These are phyloP conservation scores for Corella eumyota DNA, from an alignment of 23 tunicate species.

Conservation along the genomic window DNA sequence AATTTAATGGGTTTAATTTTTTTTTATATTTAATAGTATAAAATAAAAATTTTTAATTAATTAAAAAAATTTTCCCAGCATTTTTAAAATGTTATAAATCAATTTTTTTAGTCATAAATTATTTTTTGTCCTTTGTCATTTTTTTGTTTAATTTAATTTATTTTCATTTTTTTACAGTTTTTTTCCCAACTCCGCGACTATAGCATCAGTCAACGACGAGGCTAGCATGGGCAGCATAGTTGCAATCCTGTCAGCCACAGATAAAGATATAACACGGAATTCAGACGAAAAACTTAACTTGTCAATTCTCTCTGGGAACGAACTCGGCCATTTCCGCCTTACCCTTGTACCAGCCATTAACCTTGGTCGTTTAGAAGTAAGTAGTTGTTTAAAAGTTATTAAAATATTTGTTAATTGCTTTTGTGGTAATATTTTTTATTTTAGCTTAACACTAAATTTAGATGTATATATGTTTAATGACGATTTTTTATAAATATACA, in stretches of 20 bases:
- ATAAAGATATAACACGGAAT: conserved; percentile 20
- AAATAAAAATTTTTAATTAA: too few relatives aligned
- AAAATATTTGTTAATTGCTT: not conserved
- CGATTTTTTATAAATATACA: too few relatives aligned
- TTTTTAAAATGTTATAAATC: too few relatives aligned
- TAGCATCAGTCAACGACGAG: conserved; percentile 61
- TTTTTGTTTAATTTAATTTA: too few relatives aligned
- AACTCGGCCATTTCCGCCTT: conserved; percentile 32
- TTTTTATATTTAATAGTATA: too few relatives aligned
- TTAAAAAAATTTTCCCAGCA: too few relatives aligned
- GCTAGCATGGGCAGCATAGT: conserved; percentile 35
- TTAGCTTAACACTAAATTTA: too few relatives aligned
- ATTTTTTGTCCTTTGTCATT: too few relatives aligned
- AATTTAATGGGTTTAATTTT: too few relatives aligned
- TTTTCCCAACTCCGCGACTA: conserved; percentile 29
- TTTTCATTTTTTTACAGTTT: too few relatives aligned
- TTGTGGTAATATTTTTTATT: not conserved
- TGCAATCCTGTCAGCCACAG: conserved; percentile 43
- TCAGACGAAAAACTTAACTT: conserved; percentile 1
- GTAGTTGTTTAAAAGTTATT: not conserved
- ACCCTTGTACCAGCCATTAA: conserved; percentile 7
- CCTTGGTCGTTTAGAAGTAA: conserved; percentile 27
- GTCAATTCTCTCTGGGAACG: conserved; percentile 42
- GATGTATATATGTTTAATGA: too few relatives aligned
- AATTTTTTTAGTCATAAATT: too few relatives aligned